Percentiles rank a stretch among this genome's conserved stretches.
Conservation (phyloP, 2,797 vertebrate genomes). For the Lemur catta region DNA sequence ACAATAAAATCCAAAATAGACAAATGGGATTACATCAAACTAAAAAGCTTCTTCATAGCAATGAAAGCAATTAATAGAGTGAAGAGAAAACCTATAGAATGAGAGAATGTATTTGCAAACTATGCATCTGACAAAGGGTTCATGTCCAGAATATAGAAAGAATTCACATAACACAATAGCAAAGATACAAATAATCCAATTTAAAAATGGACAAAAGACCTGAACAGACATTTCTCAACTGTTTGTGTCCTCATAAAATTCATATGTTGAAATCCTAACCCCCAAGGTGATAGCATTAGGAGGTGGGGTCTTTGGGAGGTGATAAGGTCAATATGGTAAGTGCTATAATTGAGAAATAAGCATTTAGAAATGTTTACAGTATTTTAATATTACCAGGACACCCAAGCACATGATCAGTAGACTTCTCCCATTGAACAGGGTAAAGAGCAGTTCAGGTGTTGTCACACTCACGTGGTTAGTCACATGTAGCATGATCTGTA, state of each 20-base stretch:
- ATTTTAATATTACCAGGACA: background rate
- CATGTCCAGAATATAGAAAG: background rate
- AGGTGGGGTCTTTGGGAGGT: background rate
- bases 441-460: background rate
- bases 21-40: background rate
- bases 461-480: background rate
- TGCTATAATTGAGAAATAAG: background rate
- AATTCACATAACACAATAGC: background rate
- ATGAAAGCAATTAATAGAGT: background rate
- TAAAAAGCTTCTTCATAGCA: background rate
- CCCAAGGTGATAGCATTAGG: background rate
- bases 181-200: background rate
- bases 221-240: background rate
- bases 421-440: background rate
- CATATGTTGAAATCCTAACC: background rate
- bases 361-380: background rate
- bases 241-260: background rate
- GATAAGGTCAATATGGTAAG: background rate
- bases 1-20: background rate
- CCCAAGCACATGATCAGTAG: background rate
- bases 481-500: background rate
- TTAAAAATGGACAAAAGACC: background rate
- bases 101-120: background rate
- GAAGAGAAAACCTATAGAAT: background rate
- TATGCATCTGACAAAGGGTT: background rate